Evolutionary conservation across 2,888 invertebrate genomes (phyloP), one percentile per base, ranked within the genome.

Genomic region (Ormyrus pomaceus): DNA sequence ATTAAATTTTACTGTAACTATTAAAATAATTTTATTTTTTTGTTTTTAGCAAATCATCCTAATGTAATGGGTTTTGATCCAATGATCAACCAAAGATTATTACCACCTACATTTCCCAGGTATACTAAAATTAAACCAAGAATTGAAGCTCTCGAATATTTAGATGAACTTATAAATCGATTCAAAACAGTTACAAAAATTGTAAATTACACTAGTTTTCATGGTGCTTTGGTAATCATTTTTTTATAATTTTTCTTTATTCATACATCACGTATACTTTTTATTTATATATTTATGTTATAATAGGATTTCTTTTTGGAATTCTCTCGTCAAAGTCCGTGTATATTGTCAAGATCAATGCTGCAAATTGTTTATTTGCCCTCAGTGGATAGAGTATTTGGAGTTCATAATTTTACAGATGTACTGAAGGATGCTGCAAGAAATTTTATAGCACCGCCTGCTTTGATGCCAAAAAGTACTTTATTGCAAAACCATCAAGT

Each of bases 21-120:
- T 55, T 62, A 10, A 64, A 45, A 13, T 46, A 71, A 79, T 71
- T 72, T 64, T 19, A 53, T 78, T 64, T 13, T 11, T 4, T 45
- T 19, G 50, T 56, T 56, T 85, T 70, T 87, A 95, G 94, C 93
- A 13, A 95, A 95, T 85, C 93, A 94, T 82, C 95, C 95, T 7
- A 94, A 94, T 88, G 94, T 95, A n/a, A 95, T 97, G 93, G 99
- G 99, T 0, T 99, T 99, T 91, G 98, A 99, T 88, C 98, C 98
- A 4, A 95, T 98, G 91, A 96, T 98, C 64, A 99, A 99, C 92
- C 98, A 98, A 91, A 94, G 98, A 62, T 92, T 98, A 70, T 92
- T 99, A 76, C 99, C 99, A n/a, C 98, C 99, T 0, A 98, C 99
- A 19, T 99, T 99, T 92, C 99, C 99, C 0, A 94, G 99, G 34